Evolutionary conservation across 2,888 invertebrate species (phyloP), one percentile per base, ranked within the genome.

Genomic region (Chromoteleia sp.): DNA sequence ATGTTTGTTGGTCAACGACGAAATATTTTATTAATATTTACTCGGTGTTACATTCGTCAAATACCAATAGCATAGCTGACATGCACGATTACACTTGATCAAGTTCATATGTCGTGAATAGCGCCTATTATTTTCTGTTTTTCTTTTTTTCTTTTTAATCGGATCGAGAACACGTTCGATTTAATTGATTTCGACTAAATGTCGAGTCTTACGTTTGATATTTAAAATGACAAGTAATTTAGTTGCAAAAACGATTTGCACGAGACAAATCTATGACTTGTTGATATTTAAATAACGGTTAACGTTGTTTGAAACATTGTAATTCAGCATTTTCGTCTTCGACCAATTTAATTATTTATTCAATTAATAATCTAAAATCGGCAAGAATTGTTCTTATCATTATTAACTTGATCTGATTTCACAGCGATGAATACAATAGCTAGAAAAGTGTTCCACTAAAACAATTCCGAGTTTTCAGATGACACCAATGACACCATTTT

Each of bases 31-130:
- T 68, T 61, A 19, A 45, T 61, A 52, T 52, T 30, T 54, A 30
- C 68, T 68, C 8, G 15, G 7, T 54, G 76, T 76, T 65, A 41
- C 68, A 61, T 76, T 61, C 68, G 41, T 54, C 30, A 76, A 68
- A 76, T 54, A 67, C 45, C 33, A 68, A 59, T 68, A 59, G 15
- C 68, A 50, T 33, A 61, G 68, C 61, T 76, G 76, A 54, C 76
- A 68, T 45, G 68, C 68, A 68, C 41, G 76, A 68, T 68, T 68
- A 68, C 68, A 68, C 76, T 76, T 68, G 29, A 76, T 76, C 76
- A 76, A 76, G 25, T 68, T 59, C 68, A 54, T 76, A 43, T 76
- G 76, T 76, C 68, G 33, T n/a, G 43, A 52, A 54, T 59, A 58
- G 41, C 8, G 33, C 3, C 21, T 8, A 54, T 75, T 58, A 67